Conservation (phyloP, 2,113 vertebrate species). For the Butastur rufipennis region DNA sequence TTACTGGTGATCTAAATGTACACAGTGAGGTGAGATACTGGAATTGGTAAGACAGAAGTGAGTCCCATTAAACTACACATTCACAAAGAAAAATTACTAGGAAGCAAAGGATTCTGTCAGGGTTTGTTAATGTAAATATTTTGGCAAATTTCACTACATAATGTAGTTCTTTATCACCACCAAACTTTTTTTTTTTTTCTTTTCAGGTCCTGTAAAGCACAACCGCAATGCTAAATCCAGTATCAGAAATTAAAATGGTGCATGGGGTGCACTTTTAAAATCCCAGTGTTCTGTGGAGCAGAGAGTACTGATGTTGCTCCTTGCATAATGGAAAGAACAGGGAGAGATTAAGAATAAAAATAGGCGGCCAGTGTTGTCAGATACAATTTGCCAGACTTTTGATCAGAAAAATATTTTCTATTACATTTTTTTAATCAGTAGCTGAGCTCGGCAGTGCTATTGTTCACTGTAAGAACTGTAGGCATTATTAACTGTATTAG, state of each 20-base stretch:
- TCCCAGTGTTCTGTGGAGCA: not conserved
- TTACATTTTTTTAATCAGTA: not conserved
- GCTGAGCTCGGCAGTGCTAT: not conserved
- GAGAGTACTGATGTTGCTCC: not conserved
- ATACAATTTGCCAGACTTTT: constrained; percentile 36
- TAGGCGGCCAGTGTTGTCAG: constrained; percentile 13
- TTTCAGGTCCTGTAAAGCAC: not conserved
- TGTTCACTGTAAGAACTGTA: not conserved
- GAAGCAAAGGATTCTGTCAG: not conserved
- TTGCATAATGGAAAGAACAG: not conserved
- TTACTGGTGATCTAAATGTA: not conserved
- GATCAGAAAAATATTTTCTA: constrained; percentile 2
- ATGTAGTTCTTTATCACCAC: not conserved
- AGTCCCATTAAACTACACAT: not conserved
- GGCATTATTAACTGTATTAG: not conserved
- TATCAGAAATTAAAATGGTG: not conserved
- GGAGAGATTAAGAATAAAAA: constrained; percentile 17
- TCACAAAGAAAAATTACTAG: not conserved
- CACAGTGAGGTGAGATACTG: not conserved
- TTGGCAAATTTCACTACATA: not conserved
- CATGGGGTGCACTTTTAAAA: not conserved
- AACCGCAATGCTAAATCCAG: not conserved
- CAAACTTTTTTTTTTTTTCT: not conserved
- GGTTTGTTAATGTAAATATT: not conserved
- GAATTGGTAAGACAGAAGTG: not conserved